Evolutionary conservation across 1,140 invertebrate species (phyloP), one percentile per base, ranked within the genome.

Genomic region (Dendrolimus kikuchii): DNA sequence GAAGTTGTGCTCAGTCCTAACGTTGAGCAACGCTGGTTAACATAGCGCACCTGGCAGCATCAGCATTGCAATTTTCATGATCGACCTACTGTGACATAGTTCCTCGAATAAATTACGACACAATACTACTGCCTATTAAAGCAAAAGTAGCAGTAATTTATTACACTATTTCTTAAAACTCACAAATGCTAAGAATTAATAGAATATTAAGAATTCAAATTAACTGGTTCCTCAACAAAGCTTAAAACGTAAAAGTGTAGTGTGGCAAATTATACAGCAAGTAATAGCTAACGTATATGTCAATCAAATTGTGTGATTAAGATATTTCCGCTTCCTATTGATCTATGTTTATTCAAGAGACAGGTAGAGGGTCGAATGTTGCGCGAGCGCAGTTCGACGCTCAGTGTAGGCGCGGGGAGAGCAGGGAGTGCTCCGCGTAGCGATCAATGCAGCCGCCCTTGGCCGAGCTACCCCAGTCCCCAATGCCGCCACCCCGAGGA

Each of bases 361-460:
- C 70, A 47, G 48, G 45, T 46, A 60, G 49, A 49, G 62, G 49
- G 41, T 53, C 7, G 51, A 5, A 60, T 50, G 62, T 60, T 62
- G 65, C 62, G 71, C 64, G 63, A 54, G 64, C 64, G 69, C 59
- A 60, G 51, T 51, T 39, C n/a, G 57, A 23, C 38, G 52, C 49
- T 49, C 52, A 50, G 62, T 54, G 50, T 61, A 66, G 58, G n/a
- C 38, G 48, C 6, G 40, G 10, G 39, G 48, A 38, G n/a, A 9
- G 48, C 6, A 39, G 10, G 39, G 48, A 38, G 41, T 38, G 40
- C 40, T 55, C 48, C 41, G 51, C 56, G 49, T 45, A 51, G 51
- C 58, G 64, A 85, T 85, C 81, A 68, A 82, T 82, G 68, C 63
- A 60, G 66, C 62, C 79, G 81, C 78, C 81, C 81, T 85, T 85